Evolutionary conservation across 2,797 vertebrate species (phyloP).

Genomic region (Neopelma chrysocephalum): DNA sequence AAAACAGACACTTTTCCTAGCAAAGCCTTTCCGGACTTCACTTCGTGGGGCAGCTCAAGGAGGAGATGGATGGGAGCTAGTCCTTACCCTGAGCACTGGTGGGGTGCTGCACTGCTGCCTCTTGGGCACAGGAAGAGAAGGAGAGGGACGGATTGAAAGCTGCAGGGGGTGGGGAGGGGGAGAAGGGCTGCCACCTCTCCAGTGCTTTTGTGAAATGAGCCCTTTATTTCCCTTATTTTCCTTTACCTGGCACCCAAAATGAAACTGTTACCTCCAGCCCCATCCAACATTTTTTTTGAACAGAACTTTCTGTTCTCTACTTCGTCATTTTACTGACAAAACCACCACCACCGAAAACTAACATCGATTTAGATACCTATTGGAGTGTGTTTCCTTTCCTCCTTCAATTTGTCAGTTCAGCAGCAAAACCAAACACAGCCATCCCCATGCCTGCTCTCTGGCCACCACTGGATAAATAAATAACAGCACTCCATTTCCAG

Average conservation of each 20-base stretch:
- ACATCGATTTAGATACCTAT: not conserved
- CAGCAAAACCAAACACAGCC: conserved; percentile 11
- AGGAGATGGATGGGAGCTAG: not conserved
- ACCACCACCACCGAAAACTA: not conserved
- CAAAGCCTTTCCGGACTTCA: not conserved
- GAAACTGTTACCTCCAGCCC: not conserved
- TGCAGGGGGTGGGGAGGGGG: no score
- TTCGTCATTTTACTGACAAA: not conserved
- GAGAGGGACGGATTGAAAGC: not conserved
- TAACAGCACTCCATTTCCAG: not conserved
- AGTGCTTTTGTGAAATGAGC: not conserved
- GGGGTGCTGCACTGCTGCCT: accelerated
- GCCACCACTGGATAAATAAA: not conserved
- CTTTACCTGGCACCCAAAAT: not conserved
- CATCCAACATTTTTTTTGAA: not conserved
- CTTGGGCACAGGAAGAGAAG: not conserved
- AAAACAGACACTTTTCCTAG: not conserved
- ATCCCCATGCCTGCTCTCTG: not conserved
- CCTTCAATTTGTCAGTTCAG: not conserved
- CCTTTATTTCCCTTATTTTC: not conserved
- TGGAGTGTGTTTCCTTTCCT: not conserved
- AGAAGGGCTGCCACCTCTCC: not conserved
- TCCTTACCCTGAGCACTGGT: not conserved
- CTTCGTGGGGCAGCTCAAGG: not conserved
- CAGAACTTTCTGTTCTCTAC: not conserved